These are phyloP conservation scores for Mystacornis crossleyi DNA, from an alignment of 2,113 vertebrate genomes.

Conservation along the genomic window DNA sequence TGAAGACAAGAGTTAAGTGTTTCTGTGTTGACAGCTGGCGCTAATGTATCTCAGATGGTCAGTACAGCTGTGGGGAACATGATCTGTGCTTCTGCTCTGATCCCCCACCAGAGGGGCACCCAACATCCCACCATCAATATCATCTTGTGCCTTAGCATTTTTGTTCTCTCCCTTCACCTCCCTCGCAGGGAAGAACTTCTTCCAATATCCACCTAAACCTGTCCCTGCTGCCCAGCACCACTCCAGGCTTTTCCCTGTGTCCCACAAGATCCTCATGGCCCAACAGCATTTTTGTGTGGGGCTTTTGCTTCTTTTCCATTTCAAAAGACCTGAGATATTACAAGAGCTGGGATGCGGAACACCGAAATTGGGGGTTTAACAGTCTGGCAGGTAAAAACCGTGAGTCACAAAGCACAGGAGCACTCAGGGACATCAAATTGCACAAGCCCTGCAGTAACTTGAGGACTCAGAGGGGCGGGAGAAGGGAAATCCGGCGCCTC, in stretches of 20 bases:
- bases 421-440: not conserved
- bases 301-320: not conserved
- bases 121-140: not conserved
- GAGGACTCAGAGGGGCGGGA: not conserved
- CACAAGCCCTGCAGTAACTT: not conserved
- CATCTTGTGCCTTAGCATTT: not conserved
- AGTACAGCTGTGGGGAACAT: rapidly evolving
- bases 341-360: not conserved
- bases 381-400: not conserved
- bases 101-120: not conserved
- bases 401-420: not conserved
- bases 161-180: not conserved
- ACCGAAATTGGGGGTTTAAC: not conserved
- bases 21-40: not conserved
- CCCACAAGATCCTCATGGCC: not conserved
- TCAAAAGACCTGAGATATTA: not conserved
- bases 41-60: not conserved
- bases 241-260: not conserved
- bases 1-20: not conserved
- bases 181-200: not conserved
- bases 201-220: not conserved
- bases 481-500: not conserved
- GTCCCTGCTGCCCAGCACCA: not conserved
- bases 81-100: not conserved
- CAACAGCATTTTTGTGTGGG: rapidly evolving